These are phyloP conservation scores for Hylaeus anthracinus DNA, from an alignment of 1,140 invertebrate species.

Conservation along the genomic window DNA sequence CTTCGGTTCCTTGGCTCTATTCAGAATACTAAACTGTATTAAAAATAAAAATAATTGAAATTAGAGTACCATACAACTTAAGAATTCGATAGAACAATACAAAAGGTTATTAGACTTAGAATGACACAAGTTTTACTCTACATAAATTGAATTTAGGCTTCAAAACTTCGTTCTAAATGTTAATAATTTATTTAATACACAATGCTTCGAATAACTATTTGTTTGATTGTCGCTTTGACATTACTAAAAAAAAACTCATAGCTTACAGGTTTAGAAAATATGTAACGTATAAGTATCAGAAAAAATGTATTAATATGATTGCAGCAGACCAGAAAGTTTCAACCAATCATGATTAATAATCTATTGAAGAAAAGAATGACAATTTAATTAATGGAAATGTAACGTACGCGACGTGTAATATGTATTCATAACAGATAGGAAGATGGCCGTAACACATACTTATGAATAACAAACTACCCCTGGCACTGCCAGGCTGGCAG, in stretches of 20 bases:
- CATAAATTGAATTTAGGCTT: too few species aligned
- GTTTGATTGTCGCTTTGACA: too few species aligned
- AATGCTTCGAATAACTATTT: too few species aligned
- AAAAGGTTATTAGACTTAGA: too few species aligned
- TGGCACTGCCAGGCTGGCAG: neutral
- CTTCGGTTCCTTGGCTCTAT: neutral
- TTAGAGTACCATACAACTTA: too few species aligned
- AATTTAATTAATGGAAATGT: slow-evolving; percentile 34
- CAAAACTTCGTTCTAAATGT: too few species aligned
- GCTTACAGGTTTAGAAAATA: neutral
- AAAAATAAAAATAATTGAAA: too few species aligned
- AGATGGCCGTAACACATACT: slow-evolving; percentile 15
- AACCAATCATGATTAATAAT: neutral
- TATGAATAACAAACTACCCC: slow-evolving; percentile 5
- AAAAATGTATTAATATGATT: neutral
- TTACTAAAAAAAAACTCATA: too few species aligned
- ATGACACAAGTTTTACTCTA: too few species aligned
- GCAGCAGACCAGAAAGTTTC: neutral
- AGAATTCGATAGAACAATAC: too few species aligned
- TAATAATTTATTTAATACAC: too few species aligned
- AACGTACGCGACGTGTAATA: neutral
- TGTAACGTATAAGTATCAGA: neutral
- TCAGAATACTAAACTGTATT: too few species aligned
- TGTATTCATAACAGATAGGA: slow-evolving; percentile 11
- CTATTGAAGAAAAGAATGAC: neutral